phyloP scores from a whole-genome alignment of 2,888 invertebrate genomes.

The Drosophila merina region DNA sequence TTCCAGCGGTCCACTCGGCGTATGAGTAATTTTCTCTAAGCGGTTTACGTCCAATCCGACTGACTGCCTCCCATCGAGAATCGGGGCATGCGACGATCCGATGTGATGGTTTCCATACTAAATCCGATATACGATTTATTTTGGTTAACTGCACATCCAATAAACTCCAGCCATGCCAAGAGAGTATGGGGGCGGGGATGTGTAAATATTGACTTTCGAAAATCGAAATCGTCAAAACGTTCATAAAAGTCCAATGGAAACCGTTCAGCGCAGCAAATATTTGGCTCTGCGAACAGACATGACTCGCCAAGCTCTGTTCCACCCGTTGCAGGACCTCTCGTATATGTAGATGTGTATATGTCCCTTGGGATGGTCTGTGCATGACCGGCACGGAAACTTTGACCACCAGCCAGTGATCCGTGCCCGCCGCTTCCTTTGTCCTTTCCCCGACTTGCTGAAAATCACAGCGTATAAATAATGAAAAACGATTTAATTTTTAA shows the following conservation, averaged over 20 bases:
- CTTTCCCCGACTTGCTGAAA: conserved; percentile 37
- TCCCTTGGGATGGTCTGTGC: conserved; percentile 30
- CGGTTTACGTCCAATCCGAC: conserved; percentile 59
- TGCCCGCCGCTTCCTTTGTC: conserved; percentile 1
- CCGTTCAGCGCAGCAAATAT: conserved; percentile 69
- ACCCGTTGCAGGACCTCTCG: neutral
- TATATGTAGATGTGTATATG: neutral
- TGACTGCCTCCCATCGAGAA: conserved; percentile 10
- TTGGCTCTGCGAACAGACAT: conserved; percentile 64
- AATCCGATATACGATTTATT: conserved; percentile 76
- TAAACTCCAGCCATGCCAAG: conserved; percentile 51
- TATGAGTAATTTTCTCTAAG: conserved; percentile 77
- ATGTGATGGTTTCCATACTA: conserved; percentile 26
- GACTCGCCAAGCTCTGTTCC: conserved; percentile 28
- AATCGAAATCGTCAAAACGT: conserved; percentile 78
- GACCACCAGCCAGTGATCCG: conserved; percentile 26
- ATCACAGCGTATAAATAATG: conserved; percentile 75
- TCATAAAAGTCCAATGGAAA: conserved; percentile 70
- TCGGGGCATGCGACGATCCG: neutral
- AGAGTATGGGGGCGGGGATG: conserved; percentile 13
- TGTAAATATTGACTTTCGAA: conserved; percentile 77
- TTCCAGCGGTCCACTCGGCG: conserved; percentile 55
- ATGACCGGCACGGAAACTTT: conserved; percentile 43
- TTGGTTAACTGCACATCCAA: conserved; percentile 78
- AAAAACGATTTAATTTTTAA: conserved; percentile 74